A percentile compares a stretch with the other conserved stretches of the same genome.
Conservation (phyloP, 2,113 vertebrate species). For the Panthera leo region DNA sequence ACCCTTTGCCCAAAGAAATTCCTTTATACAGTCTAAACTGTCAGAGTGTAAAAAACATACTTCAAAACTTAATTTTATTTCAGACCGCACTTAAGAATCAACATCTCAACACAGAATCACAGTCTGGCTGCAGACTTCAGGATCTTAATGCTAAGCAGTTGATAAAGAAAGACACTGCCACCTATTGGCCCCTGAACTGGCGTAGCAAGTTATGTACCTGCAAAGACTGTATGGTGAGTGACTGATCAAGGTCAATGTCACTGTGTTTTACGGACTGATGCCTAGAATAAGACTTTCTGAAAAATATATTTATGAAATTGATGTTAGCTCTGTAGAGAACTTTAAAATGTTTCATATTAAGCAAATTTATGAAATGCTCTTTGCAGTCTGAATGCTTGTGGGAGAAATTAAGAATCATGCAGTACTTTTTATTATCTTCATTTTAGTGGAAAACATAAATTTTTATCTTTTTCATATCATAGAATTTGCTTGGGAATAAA, state of each 20-base stretch:
- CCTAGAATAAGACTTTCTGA: background rate
- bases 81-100: slow-evolving; percentile 74
- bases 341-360: background rate
- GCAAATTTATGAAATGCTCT: background rate
- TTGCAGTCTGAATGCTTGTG: background rate
- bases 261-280: background rate
- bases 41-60: background rate
- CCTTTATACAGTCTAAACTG: background rate
- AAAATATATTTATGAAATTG: background rate
- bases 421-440: slow-evolving; percentile 32
- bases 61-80: slow-evolving; percentile 71
- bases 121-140: slow-evolving; percentile 85
- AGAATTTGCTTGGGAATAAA: slow-evolving; percentile 37
- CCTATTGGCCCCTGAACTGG: slow-evolving; percentile 95
- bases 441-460: slow-evolving; percentile 5
- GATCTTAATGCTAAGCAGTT: slow-evolving; percentile 83
- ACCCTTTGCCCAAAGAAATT: slow-evolving; percentile 15
- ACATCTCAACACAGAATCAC: slow-evolving; percentile 29
- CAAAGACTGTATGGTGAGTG: slow-evolving; percentile 90
- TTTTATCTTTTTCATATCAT: background rate
- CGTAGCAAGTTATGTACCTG: slow-evolving; percentile 93
- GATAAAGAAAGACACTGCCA: slow-evolving; percentile 86
- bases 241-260: background rate
- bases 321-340: background rate
- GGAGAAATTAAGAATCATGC: background rate